Evolutionary conservation across 2,113 vertebrate genomes (phyloP), one percentile per base, ranked within the genome.

Genomic region (Argyrosomus japonicus): DNA sequence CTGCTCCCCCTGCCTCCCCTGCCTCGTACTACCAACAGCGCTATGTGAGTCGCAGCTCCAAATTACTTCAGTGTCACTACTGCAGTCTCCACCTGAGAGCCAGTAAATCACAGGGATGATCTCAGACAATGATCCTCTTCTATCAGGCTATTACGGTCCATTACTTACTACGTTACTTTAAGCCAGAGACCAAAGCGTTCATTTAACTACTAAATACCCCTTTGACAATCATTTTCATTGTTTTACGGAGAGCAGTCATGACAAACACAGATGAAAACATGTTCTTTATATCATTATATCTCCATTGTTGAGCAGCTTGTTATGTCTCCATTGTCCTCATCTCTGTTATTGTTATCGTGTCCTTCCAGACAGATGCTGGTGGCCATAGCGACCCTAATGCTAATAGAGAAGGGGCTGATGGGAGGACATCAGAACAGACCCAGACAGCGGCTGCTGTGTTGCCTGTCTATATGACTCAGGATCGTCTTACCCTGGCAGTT

Each of bases 401-500:
- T 25, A 43, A 86, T 2, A 58, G 43, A 13, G 61, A 50, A 57
- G 64, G 58, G 4, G 68, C 5, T 58, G 82, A 83, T 15, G 60
- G 62, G 62, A 89, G 64, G 62, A 64, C 45, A 1, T 6, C 75
- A 3, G 87, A 57, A n/a, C 72, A 40, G 75, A 15, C 12, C 50
- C 67, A 48, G 43, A 79, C 62, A 29, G 75, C 84, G 5, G 75
- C 15, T 0, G 43, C 93, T 6, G 81, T 40, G 45, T 76, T 94
- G 61, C 95, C 94, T 0, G 89, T 92, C 6, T 84, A 93, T 0
- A 50, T 95, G 53, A 90, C 85, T 62, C 95, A 95, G 91, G 96
- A 98, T 82, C 87, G 94, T 8, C 23, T 96, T 81, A 88, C 93
- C 18, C 88, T 95, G 21, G 90, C 87, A 0, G 19, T 96, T 0